Base-by-base conservation (phyloP, 2,888 invertebrate species). In the Folsomia candida region DNA sequence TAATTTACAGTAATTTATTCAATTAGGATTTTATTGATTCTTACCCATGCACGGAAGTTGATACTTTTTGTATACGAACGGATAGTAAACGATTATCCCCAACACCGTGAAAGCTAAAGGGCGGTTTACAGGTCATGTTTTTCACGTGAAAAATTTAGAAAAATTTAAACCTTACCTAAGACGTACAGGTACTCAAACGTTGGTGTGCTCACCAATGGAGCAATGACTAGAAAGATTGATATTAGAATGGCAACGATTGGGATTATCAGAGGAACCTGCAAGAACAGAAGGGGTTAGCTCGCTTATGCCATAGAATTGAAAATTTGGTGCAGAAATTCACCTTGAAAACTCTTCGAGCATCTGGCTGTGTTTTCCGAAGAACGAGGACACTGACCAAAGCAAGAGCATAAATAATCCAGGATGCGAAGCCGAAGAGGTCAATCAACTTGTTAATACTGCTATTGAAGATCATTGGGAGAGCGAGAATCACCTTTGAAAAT, bases 381-480 rank as follows among this genome's bases (percentile, higher is more conserved):
- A 96, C 92, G 81, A 97, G 89, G 67, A 97, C 87, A 14, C 96
- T 93, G 74, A 93, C 83, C 94, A 97, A 95, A 59, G 96, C 89
- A 78, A 93, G 92, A 27, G 97, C 97, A 83, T 97, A 97, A 85
- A 97, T 96, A 81, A 97, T 93, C 97, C 97, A 97, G 54, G 95
- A 96, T 68, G 96, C 94, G 85, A 97, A 97, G 82, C 95, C 96
- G 87, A 97, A 97, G 88, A 97, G 96, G 84, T 96, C 96, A 81
- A 97, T 97, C 82, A 97, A 86, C 57, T 93, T 92, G 83, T 92
- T 93, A 80, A 97, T 96, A 80, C 94, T 94, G 75, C 94, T 95
- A 77, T 94, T 92, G 79, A 94, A 84, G 72, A 97, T 94, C 94
- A 97, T 94, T 72, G 93, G 89, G 70, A 92, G 88, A 73, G 93